These are phyloP conservation scores for Pterocles orientalis DNA, from an alignment of 2,113 vertebrate species.

Conservation along the genomic window DNA sequence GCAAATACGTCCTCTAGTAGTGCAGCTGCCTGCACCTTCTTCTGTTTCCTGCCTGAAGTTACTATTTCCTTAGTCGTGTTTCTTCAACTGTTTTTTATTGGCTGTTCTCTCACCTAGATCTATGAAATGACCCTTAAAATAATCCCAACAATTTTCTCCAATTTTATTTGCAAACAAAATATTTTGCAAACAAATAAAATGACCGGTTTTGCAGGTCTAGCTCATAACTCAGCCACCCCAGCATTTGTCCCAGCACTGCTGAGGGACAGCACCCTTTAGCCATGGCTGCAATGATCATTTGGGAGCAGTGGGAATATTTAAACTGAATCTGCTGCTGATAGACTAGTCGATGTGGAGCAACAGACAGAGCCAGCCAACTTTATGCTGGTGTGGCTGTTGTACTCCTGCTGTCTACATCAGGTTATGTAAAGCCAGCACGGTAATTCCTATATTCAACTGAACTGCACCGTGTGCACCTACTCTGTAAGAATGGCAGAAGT, in stretches of 20 bases:
- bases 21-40: neutral
- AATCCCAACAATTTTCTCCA: neutral
- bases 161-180: neutral
- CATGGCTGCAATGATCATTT: neutral
- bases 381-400: neutral
- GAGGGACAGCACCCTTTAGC: neutral
- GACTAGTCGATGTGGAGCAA: neutral
- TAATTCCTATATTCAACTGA: neutral
- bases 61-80: neutral
- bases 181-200: no score
- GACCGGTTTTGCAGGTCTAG: neutral
- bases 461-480: neutral
- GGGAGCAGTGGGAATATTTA: neutral
- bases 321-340: neutral
- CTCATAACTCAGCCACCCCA: neutral
- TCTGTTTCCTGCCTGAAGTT: neutral
- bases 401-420: neutral
- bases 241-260: neutral
- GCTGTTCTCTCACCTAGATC: neutral
- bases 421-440: neutral
- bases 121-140: neutral
- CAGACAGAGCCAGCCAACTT: neutral
- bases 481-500: neutral
- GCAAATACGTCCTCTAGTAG: neutral
- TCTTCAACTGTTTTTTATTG: neutral